A percentile compares a stretch with the other conserved stretches of the same genome.
These are phyloP conservation scores for Siderastrea radians DNA, from an alignment of 92 coral and sea anemone genomes.

Conservation along the genomic window DNA sequence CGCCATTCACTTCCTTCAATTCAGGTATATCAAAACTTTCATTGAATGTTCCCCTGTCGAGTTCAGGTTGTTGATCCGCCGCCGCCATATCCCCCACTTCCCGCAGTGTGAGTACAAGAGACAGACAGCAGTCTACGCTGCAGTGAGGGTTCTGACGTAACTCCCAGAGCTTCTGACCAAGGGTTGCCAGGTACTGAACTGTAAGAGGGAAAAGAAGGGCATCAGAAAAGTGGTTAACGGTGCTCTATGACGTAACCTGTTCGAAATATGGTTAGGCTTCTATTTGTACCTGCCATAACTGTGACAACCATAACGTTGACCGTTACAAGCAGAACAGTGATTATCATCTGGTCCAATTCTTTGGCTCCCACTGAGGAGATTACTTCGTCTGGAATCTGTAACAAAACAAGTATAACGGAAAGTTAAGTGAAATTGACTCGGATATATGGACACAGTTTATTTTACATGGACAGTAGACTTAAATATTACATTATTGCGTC, in stretches of 20 bases:
- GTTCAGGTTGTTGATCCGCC: neutral
- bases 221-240: too few species aligned
- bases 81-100: neutral
- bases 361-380: neutral
- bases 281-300: constrained; percentile 1
- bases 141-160: constrained; percentile 2
- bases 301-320: neutral
- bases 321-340: neutral
- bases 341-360: neutral
- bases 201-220: neutral
- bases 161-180: constrained; percentile 6
- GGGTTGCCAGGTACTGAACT: neutral
- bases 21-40: neutral
- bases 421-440: too few species aligned
- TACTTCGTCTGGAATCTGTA: neutral
- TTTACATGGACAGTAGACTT: too few species aligned
- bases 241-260: too few species aligned
- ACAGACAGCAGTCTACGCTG: constrained; percentile 5
- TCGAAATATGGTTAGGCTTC: neutral
- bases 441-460: too few species aligned
- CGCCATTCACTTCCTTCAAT: neutral
- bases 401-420: neutral
- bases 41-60: neutral
- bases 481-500: too few species aligned
- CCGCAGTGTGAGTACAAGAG: constrained; percentile 3